These are phyloP conservation scores for Halcyon leucocephala DNA, from an alignment of 2,797 vertebrate species.

Conservation along the genomic window DNA sequence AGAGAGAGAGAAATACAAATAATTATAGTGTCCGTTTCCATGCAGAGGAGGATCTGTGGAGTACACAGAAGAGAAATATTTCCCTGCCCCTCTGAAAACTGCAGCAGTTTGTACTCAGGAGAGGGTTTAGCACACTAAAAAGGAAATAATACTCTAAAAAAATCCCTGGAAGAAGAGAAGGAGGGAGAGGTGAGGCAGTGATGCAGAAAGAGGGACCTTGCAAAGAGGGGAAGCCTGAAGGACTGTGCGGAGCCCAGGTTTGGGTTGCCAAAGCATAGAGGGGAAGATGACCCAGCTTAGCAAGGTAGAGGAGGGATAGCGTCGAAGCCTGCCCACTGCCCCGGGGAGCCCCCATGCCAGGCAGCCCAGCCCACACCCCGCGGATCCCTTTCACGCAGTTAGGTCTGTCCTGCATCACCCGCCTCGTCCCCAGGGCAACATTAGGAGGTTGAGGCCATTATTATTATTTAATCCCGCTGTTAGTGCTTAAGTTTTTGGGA, in stretches of 20 bases:
- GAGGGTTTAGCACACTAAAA: conserved; percentile 30
- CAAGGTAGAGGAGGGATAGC: accelerated
- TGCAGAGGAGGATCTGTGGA: conserved; percentile 71
- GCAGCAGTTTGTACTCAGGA: conserved; percentile 59
- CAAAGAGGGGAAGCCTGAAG: background rate
- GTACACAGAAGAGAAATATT: conserved; percentile 66
- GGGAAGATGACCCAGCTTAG: background rate
- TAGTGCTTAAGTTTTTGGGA: background rate
- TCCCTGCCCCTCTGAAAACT: conserved; percentile 49
- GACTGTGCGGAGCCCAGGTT: accelerated
- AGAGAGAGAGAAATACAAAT: conserved; percentile 12
- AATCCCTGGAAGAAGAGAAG: background rate
- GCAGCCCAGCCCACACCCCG: background rate
- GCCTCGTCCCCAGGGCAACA: background rate
- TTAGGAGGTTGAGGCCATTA: background rate
- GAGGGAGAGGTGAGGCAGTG: background rate
- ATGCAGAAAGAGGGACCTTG: background rate
- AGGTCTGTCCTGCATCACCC: background rate
- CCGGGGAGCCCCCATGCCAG: accelerated
- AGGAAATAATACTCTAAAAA: background rate
- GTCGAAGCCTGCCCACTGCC: background rate
- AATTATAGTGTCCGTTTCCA: conserved; percentile 68
- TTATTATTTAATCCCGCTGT: background rate
- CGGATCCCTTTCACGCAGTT: background rate
- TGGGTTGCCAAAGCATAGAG: background rate